Percentiles rank a stretch among this genome's conserved stretches.
These are phyloP conservation scores for Leptinotarsa undecemlineata DNA, from an alignment of 1,140 invertebrate species.

Conservation along the genomic window DNA sequence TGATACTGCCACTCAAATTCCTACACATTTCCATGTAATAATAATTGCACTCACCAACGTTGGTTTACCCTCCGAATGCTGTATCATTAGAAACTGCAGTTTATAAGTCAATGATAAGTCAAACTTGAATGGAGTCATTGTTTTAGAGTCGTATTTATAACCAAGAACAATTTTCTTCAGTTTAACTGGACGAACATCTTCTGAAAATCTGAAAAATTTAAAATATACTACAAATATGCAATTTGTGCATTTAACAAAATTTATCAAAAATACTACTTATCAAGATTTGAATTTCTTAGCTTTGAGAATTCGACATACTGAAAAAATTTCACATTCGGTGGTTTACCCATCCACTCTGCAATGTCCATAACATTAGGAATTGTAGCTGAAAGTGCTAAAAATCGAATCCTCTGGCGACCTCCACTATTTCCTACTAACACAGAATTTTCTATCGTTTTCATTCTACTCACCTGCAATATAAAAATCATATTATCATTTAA, in stretches of 20 bases:
- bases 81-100: constrained; percentile 68
- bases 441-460: constrained; percentile 49
- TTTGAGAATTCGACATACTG: constrained; percentile 53
- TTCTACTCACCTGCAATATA: constrained; percentile 45
- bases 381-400: constrained; percentile 79
- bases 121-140: constrained; percentile 70
- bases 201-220: constrained; percentile 63
- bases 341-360: constrained; percentile 66
- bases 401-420: constrained; percentile 59
- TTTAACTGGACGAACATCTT: constrained; percentile 72
- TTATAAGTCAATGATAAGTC: constrained; percentile 78
- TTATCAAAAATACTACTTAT: no score
- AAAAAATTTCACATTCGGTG: constrained; percentile 57
- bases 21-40: no score
- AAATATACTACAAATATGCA: no score
- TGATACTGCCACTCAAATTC: no score
- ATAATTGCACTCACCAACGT: constrained; percentile 63
- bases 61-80: constrained; percentile 74
- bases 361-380: constrained; percentile 79
- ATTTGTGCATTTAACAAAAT: no score
- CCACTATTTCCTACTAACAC: constrained; percentile 12
- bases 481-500: neutral
- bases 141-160: constrained; percentile 60
- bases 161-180: constrained; percentile 74
- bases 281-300: no score